Base-by-base conservation (phyloP, 2,797 vertebrate species). In the Onychomys torridus region DNA sequence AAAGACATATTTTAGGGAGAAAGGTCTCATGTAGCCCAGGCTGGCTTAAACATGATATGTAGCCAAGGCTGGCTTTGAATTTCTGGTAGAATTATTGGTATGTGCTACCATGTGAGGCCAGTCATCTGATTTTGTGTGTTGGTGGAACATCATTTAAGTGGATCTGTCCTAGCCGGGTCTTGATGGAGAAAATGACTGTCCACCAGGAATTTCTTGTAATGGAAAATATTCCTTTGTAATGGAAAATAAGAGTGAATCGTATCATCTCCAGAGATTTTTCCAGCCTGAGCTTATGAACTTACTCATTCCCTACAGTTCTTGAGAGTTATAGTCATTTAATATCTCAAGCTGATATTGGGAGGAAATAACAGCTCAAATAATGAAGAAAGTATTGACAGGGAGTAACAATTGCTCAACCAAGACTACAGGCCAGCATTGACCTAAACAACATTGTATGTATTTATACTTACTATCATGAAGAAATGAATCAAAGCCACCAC, bases 391-490 rank as follows among this genome's bases (percentile, higher is more conserved):
- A 79, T 73, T 89, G 87, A 91, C 63, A 85, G 34, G 92, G 11
- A 90, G 82, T 32, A n/a, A 81, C 67, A 73, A 95, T 82, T 81
- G 84, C n/a, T 92, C 29, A 63, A 79, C 49, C 67, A 92, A 90
- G 78, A 85, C 55, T 82, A 82, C 6, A 91, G 82, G 77, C 61
- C 55, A 89, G 40, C 29, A 34, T 0, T 79, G 59, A 81, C 79
- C 40, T 67, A 88, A 88, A 82, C 32, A 90, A 82, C 34, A 88
- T 6, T 91, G 93, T 63, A 77, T 91, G 84, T 61, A 87, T 83
- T 96, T 90, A 97, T 97, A 99, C 98, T 99, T 98, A 99, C 99
- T 98, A 98, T 92, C 94, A 93, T 97, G 96, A 95, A 96, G 96
- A 90, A 97, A 79, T 59, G 89, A 97, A 94, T 94, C 93, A 84